phyloP scores from a whole-genome alignment of 2,113 vertebrate species.

The Colossoma macropomum region DNA sequence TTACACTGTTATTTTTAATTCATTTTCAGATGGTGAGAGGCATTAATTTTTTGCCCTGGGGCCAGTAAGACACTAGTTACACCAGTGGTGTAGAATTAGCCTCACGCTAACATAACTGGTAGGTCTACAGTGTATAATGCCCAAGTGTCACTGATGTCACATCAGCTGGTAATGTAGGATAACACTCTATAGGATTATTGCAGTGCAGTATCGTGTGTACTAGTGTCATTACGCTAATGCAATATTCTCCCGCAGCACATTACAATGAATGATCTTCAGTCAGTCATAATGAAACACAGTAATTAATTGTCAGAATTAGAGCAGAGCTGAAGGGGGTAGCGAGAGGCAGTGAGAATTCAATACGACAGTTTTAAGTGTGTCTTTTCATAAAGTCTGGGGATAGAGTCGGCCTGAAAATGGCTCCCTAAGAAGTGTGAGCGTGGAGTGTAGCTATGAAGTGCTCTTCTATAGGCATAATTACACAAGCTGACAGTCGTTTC shows the following conservation, averaged over 20 bases:
- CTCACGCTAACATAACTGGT: neutral
- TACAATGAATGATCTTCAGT: slow-evolving; percentile 48
- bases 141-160: neutral
- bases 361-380: slow-evolving; percentile 44
- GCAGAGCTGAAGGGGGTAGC: slow-evolving; percentile 22
- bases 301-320: slow-evolving; percentile 52
- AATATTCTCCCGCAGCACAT: slow-evolving; percentile 50
- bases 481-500: slow-evolving; percentile 53
- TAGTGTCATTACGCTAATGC: slow-evolving; percentile 47
- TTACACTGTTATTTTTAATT: too few relatives aligned
- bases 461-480: slow-evolving; percentile 57
- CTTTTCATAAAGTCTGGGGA: slow-evolving; percentile 30
- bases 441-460: slow-evolving; percentile 24
- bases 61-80: too few relatives aligned
- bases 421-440: slow-evolving; percentile 22
- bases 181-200: slow-evolving; percentile 32
- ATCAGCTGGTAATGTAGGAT: slow-evolving; percentile 5
- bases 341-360: slow-evolving; percentile 29
- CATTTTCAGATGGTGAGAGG: too few relatives aligned
- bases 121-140: neutral
- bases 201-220: neutral
- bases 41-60: too few relatives aligned
- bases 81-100: neutral
- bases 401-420: slow-evolving; percentile 26
- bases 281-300: slow-evolving; percentile 50